These are phyloP conservation scores for Pycnonotus jocosus DNA, from an alignment of 2,113 vertebrate species.

Conservation along the genomic window DNA sequence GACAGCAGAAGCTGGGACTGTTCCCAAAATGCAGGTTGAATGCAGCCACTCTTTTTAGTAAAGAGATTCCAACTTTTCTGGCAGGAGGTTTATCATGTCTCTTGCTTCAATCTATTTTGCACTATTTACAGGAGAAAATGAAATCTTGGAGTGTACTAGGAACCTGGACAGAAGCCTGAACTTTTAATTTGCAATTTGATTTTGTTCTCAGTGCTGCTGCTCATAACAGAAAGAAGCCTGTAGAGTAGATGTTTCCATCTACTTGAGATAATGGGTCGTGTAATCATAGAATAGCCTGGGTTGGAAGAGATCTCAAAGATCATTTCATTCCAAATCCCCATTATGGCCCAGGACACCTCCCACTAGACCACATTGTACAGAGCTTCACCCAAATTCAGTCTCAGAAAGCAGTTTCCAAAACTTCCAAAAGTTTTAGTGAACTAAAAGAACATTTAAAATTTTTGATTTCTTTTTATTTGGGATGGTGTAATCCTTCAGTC, in stretches of 20 bases:
- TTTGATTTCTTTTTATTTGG: background rate
- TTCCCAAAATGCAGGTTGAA: background rate
- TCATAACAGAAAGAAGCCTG: background rate
- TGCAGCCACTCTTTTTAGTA: background rate
- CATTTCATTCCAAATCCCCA: rapidly evolving
- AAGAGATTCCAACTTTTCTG: background rate
- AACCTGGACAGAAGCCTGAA: background rate
- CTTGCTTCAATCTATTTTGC: background rate
- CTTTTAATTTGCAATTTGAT: background rate
- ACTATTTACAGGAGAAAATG: background rate
- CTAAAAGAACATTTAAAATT: background rate
- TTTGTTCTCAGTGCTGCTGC: background rate
- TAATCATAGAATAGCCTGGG: background rate
- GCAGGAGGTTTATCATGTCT: background rate
- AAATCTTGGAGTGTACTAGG: background rate
- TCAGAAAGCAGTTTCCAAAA: background rate
- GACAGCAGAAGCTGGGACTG: background rate
- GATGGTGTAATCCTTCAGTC: background rate
- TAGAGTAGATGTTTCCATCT: background rate
- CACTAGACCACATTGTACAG: background rate
- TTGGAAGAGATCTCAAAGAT: background rate
- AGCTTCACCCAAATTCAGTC: background rate
- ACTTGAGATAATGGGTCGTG: background rate
- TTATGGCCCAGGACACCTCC: background rate
- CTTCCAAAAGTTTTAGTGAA: background rate